Evolutionary conservation across 2,797 vertebrate genomes (phyloP).

Genomic region (Serranus cabrilla): DNA sequence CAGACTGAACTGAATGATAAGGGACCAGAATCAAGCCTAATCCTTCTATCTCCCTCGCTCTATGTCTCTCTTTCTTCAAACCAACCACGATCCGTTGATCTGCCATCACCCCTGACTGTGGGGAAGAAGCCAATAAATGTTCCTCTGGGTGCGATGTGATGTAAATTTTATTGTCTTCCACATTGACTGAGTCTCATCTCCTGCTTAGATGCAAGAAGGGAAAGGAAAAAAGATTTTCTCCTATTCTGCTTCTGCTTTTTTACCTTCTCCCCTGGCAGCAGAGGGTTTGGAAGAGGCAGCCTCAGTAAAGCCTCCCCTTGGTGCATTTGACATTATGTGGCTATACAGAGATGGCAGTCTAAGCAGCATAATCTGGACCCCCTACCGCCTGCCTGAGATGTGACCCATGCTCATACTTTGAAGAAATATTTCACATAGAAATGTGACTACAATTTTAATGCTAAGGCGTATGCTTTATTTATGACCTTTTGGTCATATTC

Average conservation of each 20-base stretch:
- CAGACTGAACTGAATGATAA: conserved; percentile 81
- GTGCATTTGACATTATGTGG: conserved; percentile 66
- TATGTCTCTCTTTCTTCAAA: conserved; percentile 52
- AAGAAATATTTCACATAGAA: conserved; percentile 43
- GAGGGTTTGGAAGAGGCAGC: conserved; percentile 39
- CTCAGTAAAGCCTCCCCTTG: conserved; percentile 43
- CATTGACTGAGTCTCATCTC: conserved; percentile 57
- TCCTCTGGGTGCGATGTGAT: conserved; percentile 56
- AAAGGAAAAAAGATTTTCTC: conserved; percentile 7
- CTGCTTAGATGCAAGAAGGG: conserved; percentile 32
- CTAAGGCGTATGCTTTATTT: conserved; percentile 34
- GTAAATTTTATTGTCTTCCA: conserved; percentile 61
- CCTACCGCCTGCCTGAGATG: conserved; percentile 29
- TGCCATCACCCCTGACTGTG: conserved; percentile 57
- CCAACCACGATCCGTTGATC: conserved; percentile 67
- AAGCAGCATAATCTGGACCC: conserved; percentile 53
- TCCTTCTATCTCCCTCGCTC: conserved; percentile 67
- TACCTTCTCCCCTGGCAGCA: conserved; percentile 37
- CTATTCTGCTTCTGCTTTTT: conserved; percentile 37
- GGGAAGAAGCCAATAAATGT: conserved; percentile 61
- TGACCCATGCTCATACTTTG: conserved; percentile 42
- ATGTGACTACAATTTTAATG: conserved; percentile 39
- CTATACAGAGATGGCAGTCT: conserved; percentile 54
- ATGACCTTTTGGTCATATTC: conserved; percentile 8
- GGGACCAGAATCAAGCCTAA: conserved; percentile 72